Evolutionary conservation across 2,797 vertebrate genomes (phyloP), one percentile per base, ranked within the genome.

Genomic region (Kryptolebias ocellatus): DNA sequence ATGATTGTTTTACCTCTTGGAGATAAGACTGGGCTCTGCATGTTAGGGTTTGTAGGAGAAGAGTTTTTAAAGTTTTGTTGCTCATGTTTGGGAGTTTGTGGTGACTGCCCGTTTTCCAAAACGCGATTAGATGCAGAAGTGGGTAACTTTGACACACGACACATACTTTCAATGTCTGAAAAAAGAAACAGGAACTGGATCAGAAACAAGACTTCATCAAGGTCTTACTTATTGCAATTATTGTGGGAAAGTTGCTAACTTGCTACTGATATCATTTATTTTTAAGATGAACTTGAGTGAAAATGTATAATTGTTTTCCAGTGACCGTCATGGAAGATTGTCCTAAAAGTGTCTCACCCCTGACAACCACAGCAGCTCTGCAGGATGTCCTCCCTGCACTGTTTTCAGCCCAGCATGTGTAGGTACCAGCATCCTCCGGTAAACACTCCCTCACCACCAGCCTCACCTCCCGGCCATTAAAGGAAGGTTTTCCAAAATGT

Each of bases 361-460:
- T 90, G 59, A 94, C 85, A 9, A 80, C 87, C 54, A 93, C 92
- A 3, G 91, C 88, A 1, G 92, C 89, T 0, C 92, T 92, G 81
- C 91, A 91, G 51, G 92, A 93, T 0, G 87, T 90, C 70, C 90
- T 94, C 37, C 93, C 94, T 0, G 71, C 74, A 1, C 53, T 6
- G 81, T 92, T 95, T 72, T 94, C 92, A 0, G 87, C 92, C 77
- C 93, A 20, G 61, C 93, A 94, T 8, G 91, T 93, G 76, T 94
- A 95, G 28, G 90, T 90, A 0, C 94, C 93, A 0, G 92, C 92
- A 34, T 94, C 93, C 60, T 93, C 93, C 0, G 92, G 93, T 63
- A 93, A 84, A 53, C 92, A 92, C 5, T 94, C 93, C 31, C 1
- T 83, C 74, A 95, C 87, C 39, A 85, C 63, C 51, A 92, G 90